These are phyloP conservation scores for Drosophila gaucha DNA, from an alignment of 2,888 invertebrate genomes.

Conservation along the genomic window DNA sequence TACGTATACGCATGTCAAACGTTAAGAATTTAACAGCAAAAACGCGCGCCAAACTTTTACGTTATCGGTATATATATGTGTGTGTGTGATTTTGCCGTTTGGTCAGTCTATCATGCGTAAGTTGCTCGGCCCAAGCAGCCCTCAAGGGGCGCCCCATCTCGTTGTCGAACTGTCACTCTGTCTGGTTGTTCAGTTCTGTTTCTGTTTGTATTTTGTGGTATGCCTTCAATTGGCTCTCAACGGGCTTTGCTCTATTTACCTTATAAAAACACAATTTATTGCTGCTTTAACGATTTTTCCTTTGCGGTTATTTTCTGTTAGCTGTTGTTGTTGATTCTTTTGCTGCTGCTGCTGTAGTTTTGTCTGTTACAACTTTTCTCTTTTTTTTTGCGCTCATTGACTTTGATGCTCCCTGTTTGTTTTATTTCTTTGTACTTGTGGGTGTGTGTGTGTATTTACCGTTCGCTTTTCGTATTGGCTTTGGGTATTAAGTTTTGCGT, in stretches of 20 bases:
- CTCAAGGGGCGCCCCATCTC: constrained; percentile 8
- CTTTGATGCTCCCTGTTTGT: constrained; percentile 48
- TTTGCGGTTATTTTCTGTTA: constrained; percentile 46
- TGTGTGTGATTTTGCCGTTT: constrained; percentile 12
- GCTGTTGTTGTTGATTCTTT: constrained; percentile 20
- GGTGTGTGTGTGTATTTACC: constrained; percentile 29
- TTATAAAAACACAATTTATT: constrained; percentile 80
- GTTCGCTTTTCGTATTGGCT: constrained; percentile 55
- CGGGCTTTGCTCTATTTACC: constrained; percentile 79
- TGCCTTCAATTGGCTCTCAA: constrained; percentile 73
- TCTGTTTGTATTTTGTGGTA: constrained; percentile 61
- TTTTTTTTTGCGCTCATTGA: constrained; percentile 47
- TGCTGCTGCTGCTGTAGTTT: constrained; percentile 40
- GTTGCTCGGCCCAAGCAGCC: constrained; percentile 24
- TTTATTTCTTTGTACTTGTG: constrained; percentile 30
- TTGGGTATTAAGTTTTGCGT: constrained; percentile 66
- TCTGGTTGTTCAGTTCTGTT: constrained; percentile 23
- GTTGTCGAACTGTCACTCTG: constrained; percentile 22
- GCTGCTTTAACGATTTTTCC: constrained; percentile 70
- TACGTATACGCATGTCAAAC: constrained; percentile 45
- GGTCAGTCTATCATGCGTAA: constrained; percentile 62
- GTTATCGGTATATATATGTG: not conserved
- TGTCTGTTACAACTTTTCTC: constrained; percentile 51
- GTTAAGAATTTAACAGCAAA: constrained; percentile 52
- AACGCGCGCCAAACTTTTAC: constrained; percentile 66